These are phyloP conservation scores for Axis porcinus DNA, from an alignment of 2,113 vertebrate species.

Conservation along the genomic window DNA sequence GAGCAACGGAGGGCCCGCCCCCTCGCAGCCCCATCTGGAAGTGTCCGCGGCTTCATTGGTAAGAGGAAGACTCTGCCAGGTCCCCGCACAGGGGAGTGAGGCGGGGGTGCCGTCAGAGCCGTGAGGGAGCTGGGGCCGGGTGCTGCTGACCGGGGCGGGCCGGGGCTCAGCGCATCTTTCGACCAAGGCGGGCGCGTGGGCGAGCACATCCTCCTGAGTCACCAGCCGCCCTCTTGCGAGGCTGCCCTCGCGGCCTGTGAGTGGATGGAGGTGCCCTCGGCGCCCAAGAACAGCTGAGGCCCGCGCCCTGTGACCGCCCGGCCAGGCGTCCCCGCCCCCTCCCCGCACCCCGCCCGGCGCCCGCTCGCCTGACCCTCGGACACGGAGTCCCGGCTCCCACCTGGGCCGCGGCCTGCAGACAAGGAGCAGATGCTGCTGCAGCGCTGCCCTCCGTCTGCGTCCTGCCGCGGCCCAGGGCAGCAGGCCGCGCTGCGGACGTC, in stretches of 20 bases:
- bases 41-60: fast-evolving
- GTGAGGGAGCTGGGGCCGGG: too few species aligned
- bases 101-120: fast-evolving
- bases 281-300: too few species aligned
- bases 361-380: fast-evolving
- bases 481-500: too few species aligned
- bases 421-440: background rate
- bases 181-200: fast-evolving
- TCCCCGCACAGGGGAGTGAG: background rate
- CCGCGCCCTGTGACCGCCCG: background rate
- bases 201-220: too few species aligned
- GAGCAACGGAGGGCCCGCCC: fast-evolving
- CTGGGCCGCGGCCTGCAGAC: background rate
- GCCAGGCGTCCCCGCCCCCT: fast-evolving
- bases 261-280: background rate
- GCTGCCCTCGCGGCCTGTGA: background rate
- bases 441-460: fast-evolving
- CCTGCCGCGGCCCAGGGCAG: too few species aligned
- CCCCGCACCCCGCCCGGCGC: fast-evolving
- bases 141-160: too few species aligned
- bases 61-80: background rate
- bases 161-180: background rate
- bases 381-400: background rate
- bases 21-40: fast-evolving
- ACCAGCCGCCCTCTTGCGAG: background rate